Evolutionary conservation across 2,797 vertebrate genomes (phyloP).

Genomic region (Chiloscyllium punctatum): DNA sequence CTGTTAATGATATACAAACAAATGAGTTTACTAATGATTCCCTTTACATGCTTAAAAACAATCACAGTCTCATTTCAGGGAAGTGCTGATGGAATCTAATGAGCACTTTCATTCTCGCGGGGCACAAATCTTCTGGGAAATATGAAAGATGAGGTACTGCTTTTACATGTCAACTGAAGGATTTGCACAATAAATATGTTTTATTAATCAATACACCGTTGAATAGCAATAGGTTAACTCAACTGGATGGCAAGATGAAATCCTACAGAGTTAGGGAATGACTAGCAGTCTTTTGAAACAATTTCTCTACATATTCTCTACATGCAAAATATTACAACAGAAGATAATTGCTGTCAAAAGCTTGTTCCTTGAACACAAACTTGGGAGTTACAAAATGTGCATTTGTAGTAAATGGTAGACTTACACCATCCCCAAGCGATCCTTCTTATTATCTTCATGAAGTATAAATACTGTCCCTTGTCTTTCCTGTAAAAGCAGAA

Average conservation of each 20-base stretch:
- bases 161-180: conserved; percentile 69
- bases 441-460: conserved; percentile 64
- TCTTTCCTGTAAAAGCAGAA: conserved; percentile 59
- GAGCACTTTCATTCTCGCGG: conserved; percentile 79
- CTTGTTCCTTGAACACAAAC: neutral
- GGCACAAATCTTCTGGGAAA: conserved; percentile 77
- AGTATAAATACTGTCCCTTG: conserved; percentile 72
- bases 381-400: conserved; percentile 1
- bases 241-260: neutral
- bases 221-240: conserved; percentile 53
- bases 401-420: conserved; percentile 48
- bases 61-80: conserved; percentile 81
- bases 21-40: conserved; percentile 88
- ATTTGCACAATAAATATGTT: conserved; percentile 83
- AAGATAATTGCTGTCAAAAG: neutral
- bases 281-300: neutral
- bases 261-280: conserved; percentile 7
- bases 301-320: neutral
- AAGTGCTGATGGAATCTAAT: conserved; percentile 79
- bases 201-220: conserved; percentile 75
- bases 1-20: conserved; percentile 96
- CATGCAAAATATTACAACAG: conserved; percentile 7
- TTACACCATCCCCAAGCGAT: conserved; percentile 79
- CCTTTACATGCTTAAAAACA: conserved; percentile 75
- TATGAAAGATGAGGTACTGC: conserved; percentile 75